Conservation (phyloP, 2,888 invertebrate genomes). For the Anticlea derivata region DNA sequence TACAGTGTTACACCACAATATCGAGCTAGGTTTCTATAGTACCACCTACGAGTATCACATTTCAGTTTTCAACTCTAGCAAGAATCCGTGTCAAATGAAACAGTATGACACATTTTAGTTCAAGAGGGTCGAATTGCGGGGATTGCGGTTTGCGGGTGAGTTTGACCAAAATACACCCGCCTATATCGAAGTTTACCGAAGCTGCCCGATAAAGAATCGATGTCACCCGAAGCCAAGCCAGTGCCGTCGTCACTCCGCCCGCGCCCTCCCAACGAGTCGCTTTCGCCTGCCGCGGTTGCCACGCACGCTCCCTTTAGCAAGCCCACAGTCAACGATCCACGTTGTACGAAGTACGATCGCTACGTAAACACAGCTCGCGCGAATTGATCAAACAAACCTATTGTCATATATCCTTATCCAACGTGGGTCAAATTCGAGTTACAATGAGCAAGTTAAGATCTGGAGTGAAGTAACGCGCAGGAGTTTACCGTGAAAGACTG, state of each 20-base stretch:
- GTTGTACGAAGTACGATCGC: conserved; percentile 51
- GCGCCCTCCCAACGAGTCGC: conserved; percentile 62
- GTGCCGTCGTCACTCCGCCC: conserved; percentile 40
- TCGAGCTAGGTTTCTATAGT: background rate
- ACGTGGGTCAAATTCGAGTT: conserved; percentile 40
- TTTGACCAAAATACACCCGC: conserved; percentile 46
- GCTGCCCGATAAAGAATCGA: conserved; percentile 70
- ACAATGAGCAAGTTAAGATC: conserved; percentile 78
- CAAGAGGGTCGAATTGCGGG: background rate
- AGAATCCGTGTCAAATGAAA: background rate
- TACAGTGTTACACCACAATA: background rate
- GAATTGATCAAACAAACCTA: conserved; percentile 36
- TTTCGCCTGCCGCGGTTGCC: conserved; percentile 63
- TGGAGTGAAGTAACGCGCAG: conserved; percentile 70
- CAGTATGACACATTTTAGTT: background rate
- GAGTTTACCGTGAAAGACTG: conserved; percentile 42
- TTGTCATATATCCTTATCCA: conserved; percentile 32
- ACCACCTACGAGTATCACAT: no score
- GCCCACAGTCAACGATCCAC: conserved; percentile 45
- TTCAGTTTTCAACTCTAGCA: no score
- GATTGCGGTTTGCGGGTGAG: no score
- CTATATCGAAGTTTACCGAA: conserved; percentile 46
- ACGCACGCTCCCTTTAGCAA: conserved; percentile 44
- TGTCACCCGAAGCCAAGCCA: conserved; percentile 63
- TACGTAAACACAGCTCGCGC: conserved; percentile 47